Evolutionary conservation across 1,140 invertebrate species (phyloP), one percentile per base, ranked within the genome.

Genomic region (Physella acuta): DNA sequence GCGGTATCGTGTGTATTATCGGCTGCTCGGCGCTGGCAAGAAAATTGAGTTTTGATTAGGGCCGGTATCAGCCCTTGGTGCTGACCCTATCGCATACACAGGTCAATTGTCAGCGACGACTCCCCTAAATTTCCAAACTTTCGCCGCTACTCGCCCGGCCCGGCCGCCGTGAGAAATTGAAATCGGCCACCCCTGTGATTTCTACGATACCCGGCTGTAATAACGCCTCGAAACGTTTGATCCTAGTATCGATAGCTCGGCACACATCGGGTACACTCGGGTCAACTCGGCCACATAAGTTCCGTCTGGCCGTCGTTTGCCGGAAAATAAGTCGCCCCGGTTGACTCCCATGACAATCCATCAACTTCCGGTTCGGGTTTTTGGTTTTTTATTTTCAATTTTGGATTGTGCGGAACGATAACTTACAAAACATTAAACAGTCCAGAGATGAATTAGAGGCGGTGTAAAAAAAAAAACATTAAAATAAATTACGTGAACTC

Each of bases 11-110:
- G 26, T 2, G 60, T 62, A 62, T 62, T 62, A 44, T 62, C 60
- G 39, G 36, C 36, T 24, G 34, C 30, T 49, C 44, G 3, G 60
- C n/a, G 28, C 60, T 14, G 37, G 17, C 60, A 62, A 62, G 60
- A 44, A 62, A 62, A 62, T 62, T 62, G 60, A 62, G 60, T 62
- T 62, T 62, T 62, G 60, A 62, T 62, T 62, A 44, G 60, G 60
- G 17, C 36, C 39, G 60, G 60, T 24, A 62, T 62, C 60, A 62
- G 26, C 36, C 60, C 37, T 14, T 62, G 26, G 8, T 20, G 60
- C 60, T 39, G 14, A 33, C 36, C 60, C 17, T 62, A 62, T 62
- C 60, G 44, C 34, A 62, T 62, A 62, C 8, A 62, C 60, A 62
- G 60, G 60, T 49, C 60, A 62, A 62, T 62, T 44, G 60, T 62